Conservation (phyloP, 2,888 invertebrate genomes). For the Orchesella flavescens region DNA sequence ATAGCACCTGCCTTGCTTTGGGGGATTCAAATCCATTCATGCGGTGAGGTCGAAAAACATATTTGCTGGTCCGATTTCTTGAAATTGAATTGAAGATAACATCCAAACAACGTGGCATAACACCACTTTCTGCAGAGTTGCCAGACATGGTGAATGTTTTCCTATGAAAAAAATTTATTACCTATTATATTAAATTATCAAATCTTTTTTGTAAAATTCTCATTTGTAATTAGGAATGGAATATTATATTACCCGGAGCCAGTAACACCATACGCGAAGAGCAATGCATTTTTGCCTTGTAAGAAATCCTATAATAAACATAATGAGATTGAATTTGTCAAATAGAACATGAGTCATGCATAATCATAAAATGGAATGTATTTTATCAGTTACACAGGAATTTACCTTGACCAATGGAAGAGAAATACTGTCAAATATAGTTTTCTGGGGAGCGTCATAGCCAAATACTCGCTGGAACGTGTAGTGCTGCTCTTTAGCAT, state of each 20-base stretch:
- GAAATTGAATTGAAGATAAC: constrained; percentile 93
- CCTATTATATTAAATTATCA: too few relatives aligned
- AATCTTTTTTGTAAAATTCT: too few relatives aligned
- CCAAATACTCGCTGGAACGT: constrained; percentile 86
- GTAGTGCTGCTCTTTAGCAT: constrained; percentile 85
- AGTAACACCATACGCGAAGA: constrained; percentile 99
- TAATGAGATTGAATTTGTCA: too few relatives aligned
- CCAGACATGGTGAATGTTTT: constrained; percentile 98
- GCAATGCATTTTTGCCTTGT: constrained; percentile 88
- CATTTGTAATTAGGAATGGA: too few relatives aligned
- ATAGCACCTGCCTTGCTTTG: constrained; percentile 91
- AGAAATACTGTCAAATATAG: constrained; percentile 88
- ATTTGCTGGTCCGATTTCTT: constrained; percentile 88
- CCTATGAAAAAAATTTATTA: too few relatives aligned
- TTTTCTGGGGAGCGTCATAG: constrained; percentile 84
- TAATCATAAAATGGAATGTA: too few relatives aligned
- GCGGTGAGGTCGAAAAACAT: constrained; percentile 92
- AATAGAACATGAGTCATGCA: too few relatives aligned
- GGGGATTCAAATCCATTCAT: constrained; percentile 95
- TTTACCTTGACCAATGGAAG: constrained; percentile 85
- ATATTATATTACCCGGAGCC: constrained; percentile 84
- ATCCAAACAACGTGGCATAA: constrained; percentile 91
- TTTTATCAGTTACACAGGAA: too few relatives aligned
- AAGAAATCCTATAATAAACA: too few relatives aligned
- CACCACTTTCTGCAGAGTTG: constrained; percentile 82